Evolutionary conservation across 1,140 invertebrate genomes (phyloP), one percentile per base, ranked within the genome.

Genomic region (Neodiprion virginianus): DNA sequence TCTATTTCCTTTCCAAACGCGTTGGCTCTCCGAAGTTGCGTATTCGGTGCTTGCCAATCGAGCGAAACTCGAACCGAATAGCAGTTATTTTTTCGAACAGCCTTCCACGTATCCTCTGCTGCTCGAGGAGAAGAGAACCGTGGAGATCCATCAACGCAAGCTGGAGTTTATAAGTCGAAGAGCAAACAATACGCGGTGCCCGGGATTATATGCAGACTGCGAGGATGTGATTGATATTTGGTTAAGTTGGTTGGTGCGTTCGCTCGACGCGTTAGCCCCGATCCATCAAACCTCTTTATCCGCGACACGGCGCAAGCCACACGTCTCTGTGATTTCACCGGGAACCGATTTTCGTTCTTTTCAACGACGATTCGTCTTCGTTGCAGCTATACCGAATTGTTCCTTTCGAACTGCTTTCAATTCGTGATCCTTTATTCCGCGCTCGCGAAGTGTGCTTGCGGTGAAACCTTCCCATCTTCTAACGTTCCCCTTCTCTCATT

Each of bases 271-370:
- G 53, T 61, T 61, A 61, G 53, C 53, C 53, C 53, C 80, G 78
- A 83, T 83, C 80, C 80, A 83, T 83, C 81, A 83, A 81, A 75
- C 71, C 76, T 80, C 80, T 79, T 78, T 82, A 80, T 79, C 80
- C 79, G 72, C 70, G 76, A 68, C 73, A 74, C 74, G 73, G 74
- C 73, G 72, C 67, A 69, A 75, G 76, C 80, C 69, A 76, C 79
- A 79, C 78, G 80, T 78, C 74, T 77, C 75, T 69, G n/a, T 67
- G 74, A 78, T 79, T 80, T 73, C 78, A 70, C 28, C 74, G 72
- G 79, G 76, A 79, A 79, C 76, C 70, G 72, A 72, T 75, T 78
- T 40, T 72, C 74, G 50, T n/a, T 72, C 66, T 61, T 17, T 40
- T 12, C 53, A 17, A 61, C 23, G 12, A 69, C 40, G 40, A 21